Evolutionary conservation across 2,888 invertebrate genomes (phyloP), one percentile per base, ranked within the genome.

Genomic region (Heliconius aoede): DNA sequence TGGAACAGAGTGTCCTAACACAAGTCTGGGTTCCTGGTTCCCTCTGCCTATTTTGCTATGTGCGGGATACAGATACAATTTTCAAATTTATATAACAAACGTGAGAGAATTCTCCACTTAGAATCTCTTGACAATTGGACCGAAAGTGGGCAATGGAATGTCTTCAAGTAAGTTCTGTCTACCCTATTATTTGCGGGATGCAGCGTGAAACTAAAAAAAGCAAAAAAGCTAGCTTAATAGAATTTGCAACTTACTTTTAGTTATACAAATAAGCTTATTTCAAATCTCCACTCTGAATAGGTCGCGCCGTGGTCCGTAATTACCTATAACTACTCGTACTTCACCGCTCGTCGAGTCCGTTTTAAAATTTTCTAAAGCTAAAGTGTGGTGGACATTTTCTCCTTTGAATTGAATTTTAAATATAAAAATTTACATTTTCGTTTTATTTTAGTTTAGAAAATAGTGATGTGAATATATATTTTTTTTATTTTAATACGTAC

Each of bases 251-350:
- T 55, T 67, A 40, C 40, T 67, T 55, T n/a, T 15, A 55, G 11
- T 69, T 32, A 30, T 55, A 13, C 55, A 13, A 18, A 69, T 30
- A 69, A 55, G 69, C 55, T 69, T 69, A 69, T 55, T 69, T 69
- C 0, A 28, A 40, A n/a, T 13, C 36, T 61, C 24, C 28, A 62
- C 40, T 72, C n/a, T n/a, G 30, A 69, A 46, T 72, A 18, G 28
- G 46, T 62, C 65, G 40, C 72, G 62, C 36, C 26, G 40, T 62
- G 30, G 69, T n/a, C 24, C 1, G 55, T 69, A 69, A 69, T 69
- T 69, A 55, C 65, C 65, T 65, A 65, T 65, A 65, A 65, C 65
- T 65, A 65, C 69, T 69, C 51, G n/a, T n/a, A n/a, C n/a, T n/a
- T n/a, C 30, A 55, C 13, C 55, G 30, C 69, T 30, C 30, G 55